Conservation (phyloP, 2,113 vertebrate genomes). For the Orthochromis malagaraziensis region DNA sequence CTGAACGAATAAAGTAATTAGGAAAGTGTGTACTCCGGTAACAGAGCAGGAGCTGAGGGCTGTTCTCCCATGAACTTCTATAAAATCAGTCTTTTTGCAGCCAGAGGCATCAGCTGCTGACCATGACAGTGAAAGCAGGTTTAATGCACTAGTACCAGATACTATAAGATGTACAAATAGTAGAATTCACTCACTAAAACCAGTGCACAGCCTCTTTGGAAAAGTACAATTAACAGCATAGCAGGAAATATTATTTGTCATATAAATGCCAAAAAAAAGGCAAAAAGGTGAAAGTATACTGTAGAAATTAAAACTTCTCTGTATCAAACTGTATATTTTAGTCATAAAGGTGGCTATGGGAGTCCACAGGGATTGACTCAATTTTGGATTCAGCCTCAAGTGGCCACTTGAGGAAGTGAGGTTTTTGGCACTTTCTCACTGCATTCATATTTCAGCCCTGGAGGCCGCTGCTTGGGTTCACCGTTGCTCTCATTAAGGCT, state of each 20-base stretch:
- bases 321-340: background rate
- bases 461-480: background rate
- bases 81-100: background rate
- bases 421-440: background rate
- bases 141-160: background rate
- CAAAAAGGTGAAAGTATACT: background rate
- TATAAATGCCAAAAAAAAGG: no score
- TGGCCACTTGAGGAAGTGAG: background rate
- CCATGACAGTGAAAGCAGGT: background rate
- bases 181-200: background rate
- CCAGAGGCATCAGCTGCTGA: background rate
- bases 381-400: background rate
- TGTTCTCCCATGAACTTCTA: background rate
- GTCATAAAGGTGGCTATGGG: background rate
- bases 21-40: background rate
- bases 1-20: background rate
- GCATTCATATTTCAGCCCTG: background rate
- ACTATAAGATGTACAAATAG: background rate
- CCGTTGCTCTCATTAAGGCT: background rate
- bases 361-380: background rate
- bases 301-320: background rate
- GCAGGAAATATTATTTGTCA: background rate
- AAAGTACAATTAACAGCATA: background rate
- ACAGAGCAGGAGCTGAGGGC: background rate
- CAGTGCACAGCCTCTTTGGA: background rate